Percentiles rank a stretch among this genome's conserved stretches.
Conservation (phyloP, 2,888 invertebrate genomes). For the Drosophila fulvimacula region DNA sequence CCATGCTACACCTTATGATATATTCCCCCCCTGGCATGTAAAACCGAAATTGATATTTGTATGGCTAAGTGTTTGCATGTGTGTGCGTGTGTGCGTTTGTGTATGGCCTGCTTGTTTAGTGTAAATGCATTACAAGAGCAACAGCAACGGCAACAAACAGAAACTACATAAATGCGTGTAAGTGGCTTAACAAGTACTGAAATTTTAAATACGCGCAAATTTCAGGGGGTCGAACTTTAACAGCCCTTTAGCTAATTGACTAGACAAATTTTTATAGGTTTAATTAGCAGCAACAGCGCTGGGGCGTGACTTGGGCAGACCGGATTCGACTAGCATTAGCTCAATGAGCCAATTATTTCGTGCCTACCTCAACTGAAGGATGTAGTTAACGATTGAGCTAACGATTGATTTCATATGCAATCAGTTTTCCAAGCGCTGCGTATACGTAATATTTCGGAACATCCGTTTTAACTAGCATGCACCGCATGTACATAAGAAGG, state of each 20-base stretch:
- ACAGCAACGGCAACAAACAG: conserved; percentile 17
- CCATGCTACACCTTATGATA: conserved; percentile 10
- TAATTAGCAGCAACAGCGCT: conserved; percentile 62
- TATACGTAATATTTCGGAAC: conserved; percentile 51
- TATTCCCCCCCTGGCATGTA: conserved; percentile 51
- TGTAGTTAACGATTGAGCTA: conserved; percentile 11
- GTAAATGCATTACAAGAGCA: conserved; percentile 62
- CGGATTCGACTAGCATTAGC: conserved; percentile 49
- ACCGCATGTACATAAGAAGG: not conserved
- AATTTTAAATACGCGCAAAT: conserved; percentile 58
- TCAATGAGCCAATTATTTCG: conserved; percentile 48
- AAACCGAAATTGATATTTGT: conserved; percentile 75
- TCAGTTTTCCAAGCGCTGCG: conserved; percentile 14
- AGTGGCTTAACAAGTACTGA: conserved; percentile 66
- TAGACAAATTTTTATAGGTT: conserved; percentile 56
- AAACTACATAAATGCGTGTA: conserved; percentile 47
- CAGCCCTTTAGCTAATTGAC: conserved; percentile 63
- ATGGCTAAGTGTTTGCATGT: conserved; percentile 40
- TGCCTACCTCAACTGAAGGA: not conserved
- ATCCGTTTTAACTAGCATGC: conserved; percentile 26
- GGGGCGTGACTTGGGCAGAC: conserved; percentile 41
- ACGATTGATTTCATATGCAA: conserved; percentile 1
- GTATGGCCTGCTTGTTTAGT: conserved; percentile 65
- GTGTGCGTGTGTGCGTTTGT: conserved; percentile 21
- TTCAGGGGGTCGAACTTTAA: conserved; percentile 41